Conservation (phyloP, 2,113 vertebrate genomes). For the Pimephales promelas region DNA sequence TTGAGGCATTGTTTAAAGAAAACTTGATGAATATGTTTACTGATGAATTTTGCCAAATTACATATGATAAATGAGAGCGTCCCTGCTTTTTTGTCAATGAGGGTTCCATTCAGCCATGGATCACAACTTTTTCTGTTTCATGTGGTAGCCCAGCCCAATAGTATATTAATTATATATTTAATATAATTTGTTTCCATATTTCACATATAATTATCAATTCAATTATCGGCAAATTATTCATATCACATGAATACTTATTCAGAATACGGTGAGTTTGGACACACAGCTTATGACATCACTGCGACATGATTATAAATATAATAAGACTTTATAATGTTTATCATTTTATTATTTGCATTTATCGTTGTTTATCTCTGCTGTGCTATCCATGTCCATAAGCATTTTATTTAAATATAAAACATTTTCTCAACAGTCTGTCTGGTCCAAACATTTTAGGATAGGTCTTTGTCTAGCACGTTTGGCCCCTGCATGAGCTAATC, state of each 20-base stretch:
- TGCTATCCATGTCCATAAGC: too few species aligned
- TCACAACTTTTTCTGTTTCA: too few species aligned
- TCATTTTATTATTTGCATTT: too few species aligned
- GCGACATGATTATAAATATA: too few species aligned
- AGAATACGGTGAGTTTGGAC: background rate
- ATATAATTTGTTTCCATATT: background rate
- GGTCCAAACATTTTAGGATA: background rate
- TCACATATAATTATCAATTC: background rate
- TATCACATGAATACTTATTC: background rate
- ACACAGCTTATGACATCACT: background rate
- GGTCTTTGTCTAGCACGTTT: conserved; percentile 18
- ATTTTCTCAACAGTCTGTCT: background rate
- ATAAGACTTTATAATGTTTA: too few species aligned
- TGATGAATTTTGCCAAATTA: background rate
- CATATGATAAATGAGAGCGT: too few species aligned
- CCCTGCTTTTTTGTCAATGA: too few species aligned
- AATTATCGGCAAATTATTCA: too few species aligned
- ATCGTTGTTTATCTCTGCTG: too few species aligned
- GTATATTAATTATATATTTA: background rate
- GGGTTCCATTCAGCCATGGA: too few species aligned
- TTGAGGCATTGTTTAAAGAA: background rate
- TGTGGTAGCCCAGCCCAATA: background rate
- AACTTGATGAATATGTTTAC: background rate
- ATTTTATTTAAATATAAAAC: background rate
- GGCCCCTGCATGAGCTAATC: conserved; percentile 51